Percentiles rank a stretch among this genome's conserved stretches.
Conservation (phyloP, 64 coral and sea anemone genomes). For the Montipora capricornis region DNA sequence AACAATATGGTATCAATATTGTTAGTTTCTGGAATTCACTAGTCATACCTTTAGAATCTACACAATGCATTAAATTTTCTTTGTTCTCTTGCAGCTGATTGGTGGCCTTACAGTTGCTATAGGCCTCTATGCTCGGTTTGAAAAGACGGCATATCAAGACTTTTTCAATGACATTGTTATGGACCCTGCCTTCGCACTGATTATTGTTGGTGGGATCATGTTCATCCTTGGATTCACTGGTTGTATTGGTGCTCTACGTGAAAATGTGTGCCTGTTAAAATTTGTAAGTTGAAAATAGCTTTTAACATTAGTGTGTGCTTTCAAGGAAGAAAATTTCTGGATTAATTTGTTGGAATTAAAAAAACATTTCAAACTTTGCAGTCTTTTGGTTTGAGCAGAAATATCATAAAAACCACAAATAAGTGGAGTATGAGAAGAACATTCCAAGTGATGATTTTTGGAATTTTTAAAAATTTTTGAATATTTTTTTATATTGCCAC, state of each 20-base stretch:
- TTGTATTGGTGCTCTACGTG: conserved; percentile 96
- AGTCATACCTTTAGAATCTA: background rate
- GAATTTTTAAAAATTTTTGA: too few species aligned
- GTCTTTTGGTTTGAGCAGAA: too few species aligned
- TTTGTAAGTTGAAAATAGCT: conserved; percentile 83
- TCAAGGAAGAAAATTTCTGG: too few species aligned
- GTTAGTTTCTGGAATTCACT: too few species aligned
- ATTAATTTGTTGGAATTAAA: too few species aligned
- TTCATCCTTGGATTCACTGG: conserved; percentile 98
- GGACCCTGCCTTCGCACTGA: conserved; percentile 96
- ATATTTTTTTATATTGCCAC: too few species aligned
- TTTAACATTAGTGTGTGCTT: too few species aligned
- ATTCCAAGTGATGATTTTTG: too few species aligned
- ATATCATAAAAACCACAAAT: too few species aligned
- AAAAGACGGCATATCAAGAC: conserved; percentile 91
- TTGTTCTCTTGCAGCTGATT: conserved; percentile 75
- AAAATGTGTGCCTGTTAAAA: conserved; percentile 97
- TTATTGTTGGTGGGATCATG: conserved; percentile 92
- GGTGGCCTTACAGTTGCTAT: conserved; percentile 84
- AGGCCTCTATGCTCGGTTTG: conserved; percentile 96
- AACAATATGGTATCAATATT: too few species aligned
- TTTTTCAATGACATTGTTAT: conserved; percentile 91
- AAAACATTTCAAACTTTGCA: too few species aligned
- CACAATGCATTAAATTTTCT: background rate
- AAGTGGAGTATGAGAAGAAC: too few species aligned